Percentiles rank a stretch among this genome's conserved stretches.
phyloP scores from a whole-genome alignment of 2,888 invertebrate genomes.

The Calliphora vomitoria region DNA sequence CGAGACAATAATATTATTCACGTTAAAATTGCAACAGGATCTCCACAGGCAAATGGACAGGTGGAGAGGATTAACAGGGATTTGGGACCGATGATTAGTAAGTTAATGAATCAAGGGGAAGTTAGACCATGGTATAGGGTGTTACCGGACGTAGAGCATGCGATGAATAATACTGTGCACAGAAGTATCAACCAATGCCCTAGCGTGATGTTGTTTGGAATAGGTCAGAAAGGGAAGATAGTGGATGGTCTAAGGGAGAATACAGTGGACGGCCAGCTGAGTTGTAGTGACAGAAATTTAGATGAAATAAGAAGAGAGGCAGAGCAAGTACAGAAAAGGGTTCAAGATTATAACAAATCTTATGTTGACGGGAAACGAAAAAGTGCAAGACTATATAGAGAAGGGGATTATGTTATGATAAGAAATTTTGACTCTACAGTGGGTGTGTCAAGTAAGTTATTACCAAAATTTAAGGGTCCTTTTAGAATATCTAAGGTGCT shows the following conservation, averaged over 20 bases:
- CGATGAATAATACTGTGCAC: constrained; percentile 71
- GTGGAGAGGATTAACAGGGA: constrained; percentile 63
- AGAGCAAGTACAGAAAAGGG: constrained; percentile 44
- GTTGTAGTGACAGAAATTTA: constrained; percentile 18
- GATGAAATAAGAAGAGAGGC: constrained; percentile 38
- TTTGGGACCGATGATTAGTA: constrained; percentile 66
- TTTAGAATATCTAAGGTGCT: constrained; percentile 19
- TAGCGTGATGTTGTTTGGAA: constrained; percentile 67
- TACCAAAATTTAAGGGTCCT: constrained; percentile 39
- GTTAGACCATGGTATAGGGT: constrained; percentile 51
- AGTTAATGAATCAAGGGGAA: constrained; percentile 33
- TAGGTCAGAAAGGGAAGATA: constrained; percentile 58
- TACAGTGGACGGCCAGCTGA: background rate
- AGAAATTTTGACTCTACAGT: constrained; percentile 32
- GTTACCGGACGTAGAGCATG: constrained; percentile 55
- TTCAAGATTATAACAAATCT: constrained; percentile 48
- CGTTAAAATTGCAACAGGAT: constrained; percentile 58
- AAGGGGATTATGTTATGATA: constrained; percentile 18
- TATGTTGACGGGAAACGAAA: constrained; percentile 38
- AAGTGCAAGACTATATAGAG: background rate
- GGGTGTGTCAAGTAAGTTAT: constrained; percentile 33
- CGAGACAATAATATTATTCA: constrained; percentile 39
- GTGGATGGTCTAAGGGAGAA: constrained; percentile 59
- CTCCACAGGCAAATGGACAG: constrained; percentile 64
- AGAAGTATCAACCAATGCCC: constrained; percentile 60